Percentiles rank a stretch among this genome's conserved stretches.
These are phyloP conservation scores for Laothoe populi DNA, from an alignment of 2,888 invertebrate genomes.

Conservation along the genomic window DNA sequence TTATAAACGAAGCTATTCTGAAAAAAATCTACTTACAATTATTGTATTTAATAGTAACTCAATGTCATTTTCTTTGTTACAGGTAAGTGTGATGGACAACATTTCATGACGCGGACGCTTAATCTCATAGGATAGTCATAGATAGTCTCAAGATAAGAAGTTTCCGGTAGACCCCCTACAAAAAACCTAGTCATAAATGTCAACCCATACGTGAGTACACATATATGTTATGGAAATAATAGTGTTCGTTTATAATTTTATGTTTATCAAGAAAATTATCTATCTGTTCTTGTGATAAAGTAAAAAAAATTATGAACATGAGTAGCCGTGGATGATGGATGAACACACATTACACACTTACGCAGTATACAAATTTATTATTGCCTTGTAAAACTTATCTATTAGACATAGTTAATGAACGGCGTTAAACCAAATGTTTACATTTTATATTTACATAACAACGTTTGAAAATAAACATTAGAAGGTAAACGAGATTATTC, in stretches of 20 bases:
- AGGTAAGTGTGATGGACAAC: constrained; percentile 53
- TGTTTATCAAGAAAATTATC: neutral
- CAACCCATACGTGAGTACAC: neutral
- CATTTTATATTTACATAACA: constrained; percentile 36
- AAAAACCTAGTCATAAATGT: neutral
- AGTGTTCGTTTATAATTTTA: neutral
- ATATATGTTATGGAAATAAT: neutral
- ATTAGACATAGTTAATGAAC: constrained; percentile 38
- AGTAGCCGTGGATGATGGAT: constrained; percentile 13
- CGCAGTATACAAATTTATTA: constrained; percentile 40
- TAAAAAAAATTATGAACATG: neutral
- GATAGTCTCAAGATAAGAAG: neutral
- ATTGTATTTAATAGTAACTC: constrained; percentile 31
- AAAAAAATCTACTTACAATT: too few relatives aligned
- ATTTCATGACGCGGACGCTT: neutral
- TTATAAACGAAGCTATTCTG: too few relatives aligned
- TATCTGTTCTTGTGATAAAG: neutral
- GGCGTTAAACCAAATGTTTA: constrained; percentile 37
- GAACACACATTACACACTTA: constrained; percentile 26
- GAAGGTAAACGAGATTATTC: constrained; percentile 27
- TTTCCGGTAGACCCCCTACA: neutral
- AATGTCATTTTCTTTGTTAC: constrained; percentile 52
- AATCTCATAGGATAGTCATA: neutral
- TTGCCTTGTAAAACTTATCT: constrained; percentile 45
- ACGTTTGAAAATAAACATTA: constrained; percentile 38